Base-by-base conservation (phyloP, 2,888 invertebrate species). In the Torymus tubicola region DNA sequence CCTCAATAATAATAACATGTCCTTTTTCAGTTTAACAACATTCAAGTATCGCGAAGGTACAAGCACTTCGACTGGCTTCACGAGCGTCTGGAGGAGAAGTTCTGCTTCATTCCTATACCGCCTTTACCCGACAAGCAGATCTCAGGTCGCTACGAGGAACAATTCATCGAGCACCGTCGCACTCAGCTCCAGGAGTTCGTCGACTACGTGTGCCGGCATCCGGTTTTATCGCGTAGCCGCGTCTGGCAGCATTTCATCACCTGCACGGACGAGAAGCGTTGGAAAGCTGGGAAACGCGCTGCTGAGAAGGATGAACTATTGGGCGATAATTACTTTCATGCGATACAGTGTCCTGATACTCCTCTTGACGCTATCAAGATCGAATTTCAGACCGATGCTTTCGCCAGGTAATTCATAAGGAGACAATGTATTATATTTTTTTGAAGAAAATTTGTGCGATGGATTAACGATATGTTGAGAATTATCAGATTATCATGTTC, bases 1-100 rank as follows among this genome's bases (percentile, higher is more conserved):
- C 3, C 31, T 5, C 8, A 31, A 31, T 31, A 31, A 31, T 2
- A 31, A 31, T 8, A 31, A 31, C 13, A 52, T n/a, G 21, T 16
- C 12, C 14, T 67, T 21, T 91, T 91, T 12, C 88, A 94, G 91
- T 97, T 97, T 90, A 98, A 96, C 89, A 96, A 96, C 88, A 96
- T 97, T 86, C 97, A 97, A 92, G 99, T 97, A 50, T 96, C 96
- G 57, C 93, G 99, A 84, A 93, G 99, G 85, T 99, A 99, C 92
- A 99, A 99, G 91, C 99, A 99, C 91, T 99, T 99, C 91, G 99
- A 99, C 92, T 99, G 99, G 99, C 91, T 99, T 74, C 98, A 99
- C 91, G 97, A 97, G 89, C 94, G 98, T 85, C 92, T 99, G 83
- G 95, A 96, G 86, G 97, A 97, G 85, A 99, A 99, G 91, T 99